Conservation (phyloP, 1,140 invertebrate species). For the Nephila pilipes region DNA sequence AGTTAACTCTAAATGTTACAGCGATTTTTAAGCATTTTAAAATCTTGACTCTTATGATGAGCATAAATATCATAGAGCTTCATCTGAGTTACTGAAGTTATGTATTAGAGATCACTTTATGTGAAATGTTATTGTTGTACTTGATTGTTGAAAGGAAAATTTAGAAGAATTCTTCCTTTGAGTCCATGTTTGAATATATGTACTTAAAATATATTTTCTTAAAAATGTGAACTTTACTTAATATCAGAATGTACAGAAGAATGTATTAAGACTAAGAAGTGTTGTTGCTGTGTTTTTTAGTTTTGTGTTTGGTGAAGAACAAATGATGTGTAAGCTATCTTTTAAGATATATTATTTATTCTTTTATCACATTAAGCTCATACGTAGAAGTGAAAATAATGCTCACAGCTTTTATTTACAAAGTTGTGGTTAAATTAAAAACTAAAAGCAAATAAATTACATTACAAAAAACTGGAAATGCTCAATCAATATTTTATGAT, state of each 20-base stretch:
- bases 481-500: too few species aligned
- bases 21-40: not conserved
- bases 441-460: too few species aligned
- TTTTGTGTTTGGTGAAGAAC: not conserved
- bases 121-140: slow-evolving; percentile 34
- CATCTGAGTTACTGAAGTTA: not conserved
- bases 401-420: too few species aligned
- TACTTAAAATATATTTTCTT: slow-evolving; percentile 24
- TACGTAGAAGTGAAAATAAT: too few species aligned
- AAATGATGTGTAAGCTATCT: too few species aligned
- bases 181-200: not conserved
- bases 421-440: too few species aligned
- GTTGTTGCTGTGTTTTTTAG: not conserved
- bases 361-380: too few species aligned
- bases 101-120: not conserved
- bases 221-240: slow-evolving; percentile 3
- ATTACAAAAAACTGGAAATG: too few species aligned
- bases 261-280: too few species aligned
- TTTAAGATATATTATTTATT: too few species aligned
- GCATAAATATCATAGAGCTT: not conserved
- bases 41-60: not conserved
- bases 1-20: too few species aligned
- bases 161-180: not conserved
- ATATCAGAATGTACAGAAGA: slow-evolving; percentile 2
- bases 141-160: not conserved